Percentiles rank a stretch among this genome's conserved stretches.
These are phyloP conservation scores for Caenorhabditis inopinata DNA, from an alignment of 1,140 invertebrate species.

Conservation along the genomic window DNA sequence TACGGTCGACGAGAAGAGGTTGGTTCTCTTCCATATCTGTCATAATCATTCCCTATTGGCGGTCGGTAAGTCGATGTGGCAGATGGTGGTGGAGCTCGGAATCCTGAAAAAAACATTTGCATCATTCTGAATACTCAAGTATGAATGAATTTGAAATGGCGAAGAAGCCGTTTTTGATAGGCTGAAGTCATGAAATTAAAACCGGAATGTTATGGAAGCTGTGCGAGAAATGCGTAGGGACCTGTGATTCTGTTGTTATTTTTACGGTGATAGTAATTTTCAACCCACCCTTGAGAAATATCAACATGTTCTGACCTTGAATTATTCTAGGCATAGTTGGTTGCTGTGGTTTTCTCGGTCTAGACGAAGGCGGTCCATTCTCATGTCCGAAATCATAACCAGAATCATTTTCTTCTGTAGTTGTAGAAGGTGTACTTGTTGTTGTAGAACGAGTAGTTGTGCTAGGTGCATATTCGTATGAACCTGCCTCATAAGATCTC, in stretches of 20 bases:
- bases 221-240: too few species aligned
- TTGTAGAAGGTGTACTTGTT: neutral
- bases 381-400: conserved; percentile 4
- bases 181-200: too few species aligned
- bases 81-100: conserved; percentile 4
- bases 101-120: neutral
- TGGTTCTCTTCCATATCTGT: neutral
- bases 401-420: neutral
- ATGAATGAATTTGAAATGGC: too few species aligned
- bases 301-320: too few species aligned
- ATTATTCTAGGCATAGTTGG: conserved; percentile 9
- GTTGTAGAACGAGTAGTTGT: neutral
- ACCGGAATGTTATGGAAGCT: too few species aligned
- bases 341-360: conserved; percentile 3
- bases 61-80: neutral
- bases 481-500: neutral
- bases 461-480: neutral
- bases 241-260: too few species aligned
- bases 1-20: neutral
- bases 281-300: too few species aligned
- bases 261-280: too few species aligned
- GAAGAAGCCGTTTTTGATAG: too few species aligned
- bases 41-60: neutral
- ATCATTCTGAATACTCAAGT: too few species aligned
- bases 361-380: neutral